Conservation (phyloP, 2,113 vertebrate genomes). For the Camelus dromedarius region DNA sequence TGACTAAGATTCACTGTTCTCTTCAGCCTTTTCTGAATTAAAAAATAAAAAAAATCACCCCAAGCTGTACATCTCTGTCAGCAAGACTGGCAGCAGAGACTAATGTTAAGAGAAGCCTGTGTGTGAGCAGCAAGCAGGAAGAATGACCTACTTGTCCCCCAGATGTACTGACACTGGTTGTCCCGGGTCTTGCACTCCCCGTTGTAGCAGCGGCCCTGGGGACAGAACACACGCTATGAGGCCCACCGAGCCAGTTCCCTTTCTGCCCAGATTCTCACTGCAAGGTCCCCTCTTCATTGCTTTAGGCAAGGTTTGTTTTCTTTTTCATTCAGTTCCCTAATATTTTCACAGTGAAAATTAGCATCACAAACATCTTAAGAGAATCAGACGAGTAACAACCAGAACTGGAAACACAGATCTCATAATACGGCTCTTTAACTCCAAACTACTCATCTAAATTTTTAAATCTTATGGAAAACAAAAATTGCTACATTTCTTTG, state of each 20-base stretch:
- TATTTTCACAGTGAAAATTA: neutral
- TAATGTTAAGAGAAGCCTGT: neutral
- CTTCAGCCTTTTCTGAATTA: neutral
- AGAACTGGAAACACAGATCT: conserved; percentile 6
- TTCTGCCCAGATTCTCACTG: neutral
- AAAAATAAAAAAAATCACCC: neutral
- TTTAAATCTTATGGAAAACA: neutral
- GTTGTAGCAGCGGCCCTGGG: conserved; percentile 96
- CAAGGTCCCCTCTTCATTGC: neutral
- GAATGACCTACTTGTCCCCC: conserved; percentile 95
- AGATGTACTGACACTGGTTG: conserved; percentile 98
- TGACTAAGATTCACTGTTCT: neutral
- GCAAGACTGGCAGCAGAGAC: neutral
- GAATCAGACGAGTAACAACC: neutral
- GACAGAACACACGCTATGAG: conserved; percentile 12
- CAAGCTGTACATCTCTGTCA: neutral
- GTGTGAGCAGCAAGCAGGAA: neutral
- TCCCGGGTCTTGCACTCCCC: conserved; percentile 99
- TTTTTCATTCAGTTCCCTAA: neutral
- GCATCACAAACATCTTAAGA: conserved; percentile 22
- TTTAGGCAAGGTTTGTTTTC: neutral
- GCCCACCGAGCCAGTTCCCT: accelerated
- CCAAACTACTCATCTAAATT: neutral
- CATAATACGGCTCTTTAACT: neutral
- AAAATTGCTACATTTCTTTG: neutral